Evolutionary conservation across 2,797 vertebrate species (phyloP), one percentile per base, ranked within the genome.

Genomic region (Typhlichthys subterraneus): DNA sequence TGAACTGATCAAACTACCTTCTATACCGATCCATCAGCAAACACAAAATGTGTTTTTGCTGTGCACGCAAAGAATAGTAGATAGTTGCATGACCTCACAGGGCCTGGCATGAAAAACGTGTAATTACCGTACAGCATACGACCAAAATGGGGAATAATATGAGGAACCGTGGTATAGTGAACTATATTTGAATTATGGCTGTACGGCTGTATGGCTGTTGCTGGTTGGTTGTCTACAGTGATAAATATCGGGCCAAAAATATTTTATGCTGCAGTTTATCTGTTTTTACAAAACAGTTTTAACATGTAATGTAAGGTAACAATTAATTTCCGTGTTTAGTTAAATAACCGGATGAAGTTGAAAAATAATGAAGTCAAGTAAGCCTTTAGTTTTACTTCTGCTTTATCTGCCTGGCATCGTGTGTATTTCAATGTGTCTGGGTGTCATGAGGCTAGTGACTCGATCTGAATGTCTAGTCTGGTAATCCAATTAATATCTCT

Each of bases 321-420:
- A 17, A 15, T 52, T 19, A 19, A 19, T 57, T 45, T 12, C 69
- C 52, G 1, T 1, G 15, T 72, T 68, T 57, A 10, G 1, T 59
- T 69, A 53, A 50, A 23, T 45, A 53, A 9, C 17, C 46, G 3
- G 14, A 17, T 57, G 51, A n/a, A 31, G 12, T 46, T 23, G 4
- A 15, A 57, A 15, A 57, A 12, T 49, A 68, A 4, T 73, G 67
- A 67, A 69, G 19, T 14, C 8, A 17, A 17, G 45, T 68, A 29
- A 50, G 57, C 29, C 59, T 48, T 69, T 60, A 70, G 83, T 91
- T 89, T 90, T 90, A 65, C 84, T 93, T 93, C 91, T 90, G 88
- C 91, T 91, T 91, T 88, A n/a, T 45, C 33, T 7, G 70, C 75
- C 73, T 85, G 53, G 10, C 29, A 50, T 2, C 1, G 56, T 56